Base-by-base conservation (phyloP, 2,888 invertebrate species). In the Thereva unica region DNA sequence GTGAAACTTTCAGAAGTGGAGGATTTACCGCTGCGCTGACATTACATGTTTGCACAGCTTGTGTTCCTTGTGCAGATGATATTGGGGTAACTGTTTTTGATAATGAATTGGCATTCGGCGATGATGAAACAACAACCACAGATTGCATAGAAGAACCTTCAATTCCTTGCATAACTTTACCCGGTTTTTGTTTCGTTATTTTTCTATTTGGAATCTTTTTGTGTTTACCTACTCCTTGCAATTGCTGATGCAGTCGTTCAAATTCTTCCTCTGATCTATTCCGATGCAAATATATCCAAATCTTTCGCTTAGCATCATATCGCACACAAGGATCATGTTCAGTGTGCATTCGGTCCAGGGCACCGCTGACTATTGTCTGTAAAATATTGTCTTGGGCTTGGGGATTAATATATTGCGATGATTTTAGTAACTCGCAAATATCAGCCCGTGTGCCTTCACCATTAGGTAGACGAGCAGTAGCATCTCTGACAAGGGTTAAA, bases 221-320 rank as follows among this genome's bases (percentile, higher is more conserved):
- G 4, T 81, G 82, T 73, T 87, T 88, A 37, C 85, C 84, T 69
- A 85, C 79, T 40, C 85, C 85, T 76, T 88, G 88, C 67, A 85
- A 84, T 73, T 89, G 87, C 69, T 88, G 87, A 75, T 89, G 89
- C 71, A 88, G 84, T 73, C 86, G 83, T 78, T 89, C 89, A 70
- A 86, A 85, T 73, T 86, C 85, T 52, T 83, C 83, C 73, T 85
- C 85, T 0, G 80, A 81, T 54, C 85, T 80, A 76, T 89, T 86
- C 66, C 95, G 85, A 78, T 97, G 96, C 65, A 97, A 83, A 79
- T 97, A 97, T n/a, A 96, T 92, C 97, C 97, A 97, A 40, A 94
- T 87, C 74, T 96, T 95, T 4, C 93, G 86, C 74, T 92, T 89
- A 1, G 92, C 90, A 78, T 97, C 95, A 76, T 95, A 97, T 40